Conservation (phyloP, 2,113 vertebrate species). For the Thalassoma bifasciatum region DNA sequence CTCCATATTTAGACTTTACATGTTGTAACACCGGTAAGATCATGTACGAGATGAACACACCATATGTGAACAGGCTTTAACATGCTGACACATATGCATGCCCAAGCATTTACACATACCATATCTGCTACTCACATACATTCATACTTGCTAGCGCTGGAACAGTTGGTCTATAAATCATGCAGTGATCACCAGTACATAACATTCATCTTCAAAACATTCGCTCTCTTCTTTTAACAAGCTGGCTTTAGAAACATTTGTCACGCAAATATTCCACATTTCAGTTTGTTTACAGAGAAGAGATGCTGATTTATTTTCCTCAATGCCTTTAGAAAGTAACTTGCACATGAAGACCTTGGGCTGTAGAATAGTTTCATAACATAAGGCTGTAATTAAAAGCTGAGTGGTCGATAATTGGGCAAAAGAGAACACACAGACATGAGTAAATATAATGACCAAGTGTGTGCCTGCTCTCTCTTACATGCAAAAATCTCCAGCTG, state of each 20-base stretch:
- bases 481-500: constrained; percentile 30
- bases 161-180: neutral
- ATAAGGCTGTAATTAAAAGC: neutral
- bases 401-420: neutral
- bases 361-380: neutral
- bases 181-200: neutral
- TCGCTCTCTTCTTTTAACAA: neutral
- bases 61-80: neutral
- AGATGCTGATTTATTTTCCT: neutral
- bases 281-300: no score
- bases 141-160: neutral
- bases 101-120: neutral
- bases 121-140: neutral
- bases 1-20: constrained; percentile 1
- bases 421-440: neutral
- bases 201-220: neutral
- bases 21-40: constrained; percentile 4
- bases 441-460: neutral
- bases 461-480: neutral
- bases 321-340: neutral
- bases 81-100: constrained; percentile 3
- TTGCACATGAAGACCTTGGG: neutral
- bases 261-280: neutral
- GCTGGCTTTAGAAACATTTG: neutral
- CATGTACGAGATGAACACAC: neutral